Evolutionary conservation across 1,140 invertebrate genomes (phyloP), one percentile per base, ranked within the genome.

Genomic region (Conus betulinus): DNA sequence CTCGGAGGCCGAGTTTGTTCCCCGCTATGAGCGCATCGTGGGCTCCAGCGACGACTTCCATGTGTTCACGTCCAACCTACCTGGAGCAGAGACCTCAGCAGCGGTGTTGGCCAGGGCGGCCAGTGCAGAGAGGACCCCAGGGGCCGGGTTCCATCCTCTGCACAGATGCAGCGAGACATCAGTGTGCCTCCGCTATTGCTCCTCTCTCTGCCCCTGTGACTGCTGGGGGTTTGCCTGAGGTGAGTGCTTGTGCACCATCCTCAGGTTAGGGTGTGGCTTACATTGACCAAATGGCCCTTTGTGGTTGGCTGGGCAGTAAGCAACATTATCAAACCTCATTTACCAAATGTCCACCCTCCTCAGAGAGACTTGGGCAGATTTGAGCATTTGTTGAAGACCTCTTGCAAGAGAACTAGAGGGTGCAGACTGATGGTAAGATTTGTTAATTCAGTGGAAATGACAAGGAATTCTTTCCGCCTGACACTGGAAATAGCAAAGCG

Each of bases 51-150:
- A 92, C 74, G 88, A 93, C 60, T 93, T 89, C 88, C 84, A 85
- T 27, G 92, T 94, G 23, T 94, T 93, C 86, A 92, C 88, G 82
- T 89, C 89, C 76, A 90, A 93, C 89, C 90, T 94, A 76, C 93
- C 93, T 91, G 93, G 94, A 93, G 76, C 76, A 7, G 7, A 78
- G 25, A 39, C 25, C n/a, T 11, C 39, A 1, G 20, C 20, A 23
- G 20, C 20, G 4, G 20, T 20, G 13, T 6, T 20, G 67, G 23
- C 67, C 17, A 71, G 6, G 67, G 67, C 76, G 17, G 76, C 7
- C 67, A 78, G 25, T 8, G 25, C 8, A 27, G 76, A 78, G 76
- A 78, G 25, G 27, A 5, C 67, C n/a, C 67, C 67, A 0, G n/a
- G 6, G 67, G 67, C 67, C 23, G 27, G 17, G 76, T 23, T 78